Conservation (phyloP, 2,797 vertebrate genomes). For the Coregonus suidteri region DNA sequence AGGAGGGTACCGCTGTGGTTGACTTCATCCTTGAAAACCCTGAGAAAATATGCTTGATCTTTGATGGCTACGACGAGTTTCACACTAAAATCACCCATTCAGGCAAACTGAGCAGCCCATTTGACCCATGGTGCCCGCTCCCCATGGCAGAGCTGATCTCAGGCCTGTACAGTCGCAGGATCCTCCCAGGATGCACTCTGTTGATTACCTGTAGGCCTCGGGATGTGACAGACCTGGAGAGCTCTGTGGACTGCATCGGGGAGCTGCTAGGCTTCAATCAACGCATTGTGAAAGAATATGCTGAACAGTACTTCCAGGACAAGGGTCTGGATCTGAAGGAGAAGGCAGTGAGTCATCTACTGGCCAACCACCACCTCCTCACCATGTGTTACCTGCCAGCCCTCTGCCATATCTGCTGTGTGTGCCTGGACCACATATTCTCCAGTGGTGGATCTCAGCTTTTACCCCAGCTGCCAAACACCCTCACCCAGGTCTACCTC, state of each 20-base stretch:
- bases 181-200: constrained; percentile 84
- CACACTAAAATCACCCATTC: constrained; percentile 48
- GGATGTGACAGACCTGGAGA: constrained; percentile 70
- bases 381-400: constrained; percentile 84
- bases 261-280: constrained; percentile 83
- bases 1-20: constrained; percentile 71
- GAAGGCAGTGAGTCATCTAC: constrained; percentile 71
- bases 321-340: constrained; percentile 44
- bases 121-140: constrained; percentile 34
- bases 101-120: background rate
- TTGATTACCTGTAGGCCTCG: constrained; percentile 84
- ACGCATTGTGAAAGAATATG: constrained; percentile 76
- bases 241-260: constrained; percentile 62
- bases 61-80: constrained; percentile 93
- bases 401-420: constrained; percentile 83
- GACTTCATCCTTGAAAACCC: constrained; percentile 79
- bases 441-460: constrained; percentile 18
- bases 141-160: constrained; percentile 79
- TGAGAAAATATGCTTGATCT: constrained; percentile 78
- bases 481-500: constrained; percentile 85
- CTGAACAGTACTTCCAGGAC: constrained; percentile 73
- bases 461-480: constrained; percentile 62
- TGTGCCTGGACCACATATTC: constrained; percentile 81
- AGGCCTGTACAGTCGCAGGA: constrained; percentile 74
- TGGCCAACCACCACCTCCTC: constrained; percentile 70